phyloP scores from a whole-genome alignment of 2,113 vertebrate species.

The Petaurus breviceps region DNA sequence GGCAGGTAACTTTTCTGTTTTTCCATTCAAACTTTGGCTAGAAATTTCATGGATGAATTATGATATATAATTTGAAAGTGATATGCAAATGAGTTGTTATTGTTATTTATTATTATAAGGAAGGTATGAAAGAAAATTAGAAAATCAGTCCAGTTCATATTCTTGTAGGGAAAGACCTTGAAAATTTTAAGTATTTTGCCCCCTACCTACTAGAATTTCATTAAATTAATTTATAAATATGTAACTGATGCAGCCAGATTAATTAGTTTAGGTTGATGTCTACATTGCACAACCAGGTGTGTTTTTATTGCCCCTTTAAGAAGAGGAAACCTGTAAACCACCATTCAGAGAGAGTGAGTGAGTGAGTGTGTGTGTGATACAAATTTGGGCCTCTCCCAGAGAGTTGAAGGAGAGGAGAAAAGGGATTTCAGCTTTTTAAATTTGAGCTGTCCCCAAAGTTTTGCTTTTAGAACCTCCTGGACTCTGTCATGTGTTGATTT shows the following conservation, averaged over 20 bases:
- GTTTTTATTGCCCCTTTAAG: too few relatives aligned
- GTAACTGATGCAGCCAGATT: not conserved
- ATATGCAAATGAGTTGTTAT: not conserved
- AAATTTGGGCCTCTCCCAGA: too few relatives aligned
- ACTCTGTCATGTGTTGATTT: not conserved
- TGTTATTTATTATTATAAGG: not conserved
- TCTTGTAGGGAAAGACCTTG: not conserved
- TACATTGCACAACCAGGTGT: too few relatives aligned
- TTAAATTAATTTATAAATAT: not conserved
- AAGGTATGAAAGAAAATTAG: not conserved
- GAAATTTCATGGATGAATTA: not conserved
- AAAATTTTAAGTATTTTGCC: not conserved
- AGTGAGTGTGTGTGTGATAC: too few relatives aligned
- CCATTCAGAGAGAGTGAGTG: too few relatives aligned
- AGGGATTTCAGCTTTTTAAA: not conserved
- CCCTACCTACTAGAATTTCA: not conserved
- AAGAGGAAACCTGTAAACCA: too few relatives aligned
- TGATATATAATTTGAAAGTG: not conserved
- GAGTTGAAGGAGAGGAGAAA: too few relatives aligned
- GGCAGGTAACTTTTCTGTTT: not conserved
- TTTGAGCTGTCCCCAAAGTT: not conserved
- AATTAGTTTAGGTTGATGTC: not conserved
- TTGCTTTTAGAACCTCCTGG: not conserved
- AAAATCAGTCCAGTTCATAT: not conserved
- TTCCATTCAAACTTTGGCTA: not conserved